phyloP scores from a whole-genome alignment of 2,797 vertebrate species.

The Sebastes hubbsi region DNA sequence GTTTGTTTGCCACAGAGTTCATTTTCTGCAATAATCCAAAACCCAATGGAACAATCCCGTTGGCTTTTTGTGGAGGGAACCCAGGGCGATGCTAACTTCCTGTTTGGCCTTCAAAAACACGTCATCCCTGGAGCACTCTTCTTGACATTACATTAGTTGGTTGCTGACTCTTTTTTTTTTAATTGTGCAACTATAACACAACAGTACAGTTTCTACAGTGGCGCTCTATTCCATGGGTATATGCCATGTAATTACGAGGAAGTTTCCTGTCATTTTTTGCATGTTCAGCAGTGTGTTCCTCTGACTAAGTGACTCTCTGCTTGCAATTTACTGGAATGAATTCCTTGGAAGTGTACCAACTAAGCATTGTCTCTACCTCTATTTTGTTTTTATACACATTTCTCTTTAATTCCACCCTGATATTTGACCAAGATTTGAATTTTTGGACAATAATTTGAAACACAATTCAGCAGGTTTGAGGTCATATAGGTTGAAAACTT shows the following conservation, averaged over 20 bases:
- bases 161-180: neutral
- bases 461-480: neutral
- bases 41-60: no score
- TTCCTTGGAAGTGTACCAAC: neutral
- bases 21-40: no score
- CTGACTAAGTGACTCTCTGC: neutral
- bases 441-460: neutral
- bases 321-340: neutral
- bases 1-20: no score
- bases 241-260: neutral
- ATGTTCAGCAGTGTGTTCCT: neutral
- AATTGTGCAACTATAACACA: neutral
- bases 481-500: neutral
- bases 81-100: no score
- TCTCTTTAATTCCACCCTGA: neutral
- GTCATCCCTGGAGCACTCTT: no score
- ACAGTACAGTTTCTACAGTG: neutral
- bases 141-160: neutral
- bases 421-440: neutral
- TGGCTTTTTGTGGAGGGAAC: no score
- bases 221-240: neutral
- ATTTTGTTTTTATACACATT: neutral
- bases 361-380: neutral
- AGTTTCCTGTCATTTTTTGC: neutral
- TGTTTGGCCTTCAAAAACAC: no score